These are phyloP conservation scores for Nematopogon swammerdamellus DNA, from an alignment of 2,888 invertebrate genomes.

Conservation along the genomic window DNA sequence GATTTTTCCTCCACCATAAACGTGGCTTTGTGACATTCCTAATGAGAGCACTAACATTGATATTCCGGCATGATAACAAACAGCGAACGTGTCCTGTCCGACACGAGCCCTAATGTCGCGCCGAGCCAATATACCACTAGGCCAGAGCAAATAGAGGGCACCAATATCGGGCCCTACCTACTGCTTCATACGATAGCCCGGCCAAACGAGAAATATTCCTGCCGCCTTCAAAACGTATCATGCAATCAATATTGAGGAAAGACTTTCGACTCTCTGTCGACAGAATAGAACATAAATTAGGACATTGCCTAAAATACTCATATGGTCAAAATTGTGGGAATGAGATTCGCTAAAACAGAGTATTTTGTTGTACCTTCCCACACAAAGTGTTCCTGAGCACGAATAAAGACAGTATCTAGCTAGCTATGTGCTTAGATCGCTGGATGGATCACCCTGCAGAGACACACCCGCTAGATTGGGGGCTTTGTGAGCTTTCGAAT, in stretches of 20 bases:
- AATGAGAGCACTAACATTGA: neutral
- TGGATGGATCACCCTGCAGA: too few relatives aligned
- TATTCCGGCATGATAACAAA: neutral
- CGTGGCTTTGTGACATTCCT: neutral
- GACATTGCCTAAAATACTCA: too few relatives aligned
- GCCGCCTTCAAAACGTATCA: neutral
- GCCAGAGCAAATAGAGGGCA: neutral
- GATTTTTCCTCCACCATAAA: neutral
- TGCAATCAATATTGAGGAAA: too few relatives aligned
- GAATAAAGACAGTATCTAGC: too few relatives aligned
- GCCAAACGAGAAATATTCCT: neutral
- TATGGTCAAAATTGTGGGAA: too few relatives aligned
- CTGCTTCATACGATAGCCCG: neutral
- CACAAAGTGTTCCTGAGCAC: neutral
- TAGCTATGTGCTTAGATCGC: neutral
- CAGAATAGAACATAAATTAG: too few relatives aligned
- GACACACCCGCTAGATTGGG: too few relatives aligned
- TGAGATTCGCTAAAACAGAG: neutral
- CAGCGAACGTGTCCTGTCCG: neutral
- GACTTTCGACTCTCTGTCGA: too few relatives aligned
- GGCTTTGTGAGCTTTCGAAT: too few relatives aligned
- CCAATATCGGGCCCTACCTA: neutral
- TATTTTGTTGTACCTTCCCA: neutral
- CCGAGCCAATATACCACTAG: neutral
- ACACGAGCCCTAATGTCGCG: neutral